These are phyloP conservation scores for Neomonachus schauinslandi DNA, from an alignment of 2,113 vertebrate species.

Conservation along the genomic window DNA sequence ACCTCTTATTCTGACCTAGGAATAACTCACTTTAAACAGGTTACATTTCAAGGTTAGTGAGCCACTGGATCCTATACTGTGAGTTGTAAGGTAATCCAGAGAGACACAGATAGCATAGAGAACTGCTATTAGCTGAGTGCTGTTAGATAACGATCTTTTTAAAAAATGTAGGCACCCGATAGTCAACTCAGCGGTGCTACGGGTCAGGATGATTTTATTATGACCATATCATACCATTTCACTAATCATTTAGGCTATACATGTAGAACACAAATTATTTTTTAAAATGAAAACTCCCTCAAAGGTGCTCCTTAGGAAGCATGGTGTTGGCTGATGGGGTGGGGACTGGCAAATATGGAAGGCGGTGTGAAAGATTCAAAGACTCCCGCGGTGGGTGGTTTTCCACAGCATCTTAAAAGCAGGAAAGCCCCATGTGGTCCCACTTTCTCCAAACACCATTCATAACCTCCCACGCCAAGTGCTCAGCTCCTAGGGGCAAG, in stretches of 20 bases:
- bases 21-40: background rate
- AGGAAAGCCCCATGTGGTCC: conserved; percentile 52
- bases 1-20: background rate
- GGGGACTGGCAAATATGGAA: background rate
- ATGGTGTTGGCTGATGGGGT: background rate
- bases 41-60: background rate
- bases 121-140: background rate
- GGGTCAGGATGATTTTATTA: background rate
- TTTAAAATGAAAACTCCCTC: background rate
- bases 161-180: background rate
- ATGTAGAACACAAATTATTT: background rate
- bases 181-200: background rate
- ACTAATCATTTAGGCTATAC: background rate
- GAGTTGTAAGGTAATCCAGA: background rate
- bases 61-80: background rate
- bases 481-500: background rate
- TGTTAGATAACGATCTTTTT: background rate
- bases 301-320: background rate
- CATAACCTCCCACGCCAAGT: conserved; percentile 24
- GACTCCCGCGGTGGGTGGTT: background rate
- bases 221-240: background rate
- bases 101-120: background rate
- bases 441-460: conserved; percentile 77
- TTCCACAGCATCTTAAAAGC: conserved; percentile 22
- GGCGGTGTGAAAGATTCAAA: background rate